Conservation (phyloP, 2,113 vertebrate genomes). For the Periophthalmus modestus region DNA sequence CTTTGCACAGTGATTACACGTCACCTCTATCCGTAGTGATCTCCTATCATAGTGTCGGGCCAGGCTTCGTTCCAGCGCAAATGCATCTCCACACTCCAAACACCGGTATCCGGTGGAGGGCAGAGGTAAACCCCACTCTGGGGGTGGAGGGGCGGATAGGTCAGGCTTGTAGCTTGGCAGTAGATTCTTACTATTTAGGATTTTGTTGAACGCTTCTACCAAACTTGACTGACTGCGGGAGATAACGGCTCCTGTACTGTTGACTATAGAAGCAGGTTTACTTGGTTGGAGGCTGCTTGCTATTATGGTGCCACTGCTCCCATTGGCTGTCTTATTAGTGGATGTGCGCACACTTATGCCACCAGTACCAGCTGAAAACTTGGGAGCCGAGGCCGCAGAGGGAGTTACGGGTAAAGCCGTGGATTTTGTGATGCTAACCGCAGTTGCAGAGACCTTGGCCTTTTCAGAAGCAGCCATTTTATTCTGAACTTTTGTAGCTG, state of each 20-base stretch:
- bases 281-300: slow-evolving; percentile 68
- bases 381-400: slow-evolving; percentile 68
- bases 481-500: slow-evolving; percentile 92
- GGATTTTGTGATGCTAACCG: slow-evolving; percentile 70
- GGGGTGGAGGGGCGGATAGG: slow-evolving; percentile 80
- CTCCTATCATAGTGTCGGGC: slow-evolving; percentile 93
- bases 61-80: slow-evolving; percentile 92
- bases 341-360: slow-evolving; percentile 66
- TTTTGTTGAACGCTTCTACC: slow-evolving; percentile 96
- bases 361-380: slow-evolving; percentile 71
- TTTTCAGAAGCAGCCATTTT: slow-evolving; percentile 84
- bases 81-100: slow-evolving; percentile 93
- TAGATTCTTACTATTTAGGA: slow-evolving; percentile 95
- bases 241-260: slow-evolving; percentile 85
- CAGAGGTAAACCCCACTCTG: slow-evolving; percentile 84
- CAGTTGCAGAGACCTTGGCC: slow-evolving; percentile 71
- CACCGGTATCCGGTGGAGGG: slow-evolving; percentile 89
- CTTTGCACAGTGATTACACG: slow-evolving; percentile 95
- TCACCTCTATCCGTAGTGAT: slow-evolving; percentile 95
- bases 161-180: slow-evolving; percentile 93
- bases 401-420: slow-evolving; percentile 67
- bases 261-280: slow-evolving; percentile 77
- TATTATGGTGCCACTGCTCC: slow-evolving; percentile 49
- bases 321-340: slow-evolving; percentile 81
- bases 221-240: slow-evolving; percentile 92